These are phyloP conservation scores for Cephalopachus bancanus DNA, from an alignment of 2,797 vertebrate genomes.

Conservation along the genomic window DNA sequence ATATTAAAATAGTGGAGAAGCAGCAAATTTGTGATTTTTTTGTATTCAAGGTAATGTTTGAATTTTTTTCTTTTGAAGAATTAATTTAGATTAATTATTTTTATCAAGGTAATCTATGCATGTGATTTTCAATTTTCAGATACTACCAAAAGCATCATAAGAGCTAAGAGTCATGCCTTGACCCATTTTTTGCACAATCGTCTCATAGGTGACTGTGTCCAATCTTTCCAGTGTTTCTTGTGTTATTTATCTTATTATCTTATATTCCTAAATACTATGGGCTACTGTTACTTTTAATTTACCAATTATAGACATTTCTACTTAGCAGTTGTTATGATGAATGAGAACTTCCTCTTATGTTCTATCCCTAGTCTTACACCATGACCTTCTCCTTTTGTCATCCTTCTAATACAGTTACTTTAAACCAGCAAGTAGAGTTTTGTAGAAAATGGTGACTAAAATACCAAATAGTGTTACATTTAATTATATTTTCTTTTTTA, in stretches of 20 bases:
- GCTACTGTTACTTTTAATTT: neutral
- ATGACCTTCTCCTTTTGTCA: neutral
- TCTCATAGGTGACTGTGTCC: neutral
- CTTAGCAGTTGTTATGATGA: neutral
- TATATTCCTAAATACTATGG: neutral
- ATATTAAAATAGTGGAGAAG: neutral
- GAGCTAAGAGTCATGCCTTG: neutral
- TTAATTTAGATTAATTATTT: neutral
- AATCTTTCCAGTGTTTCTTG: neutral
- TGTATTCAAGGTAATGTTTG: neutral
- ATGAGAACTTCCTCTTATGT: neutral
- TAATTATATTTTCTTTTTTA: neutral
- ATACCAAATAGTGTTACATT: neutral
- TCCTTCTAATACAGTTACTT: neutral
- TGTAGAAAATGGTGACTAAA: neutral
- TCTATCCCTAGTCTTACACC: fast-evolving
- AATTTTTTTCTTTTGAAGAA: neutral
- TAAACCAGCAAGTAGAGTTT: neutral
- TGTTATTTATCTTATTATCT: conserved; percentile 14
- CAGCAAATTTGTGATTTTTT: neutral
- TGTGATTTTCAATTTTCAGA: neutral
- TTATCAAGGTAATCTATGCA: neutral
- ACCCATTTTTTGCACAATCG: neutral
- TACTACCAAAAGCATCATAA: neutral
- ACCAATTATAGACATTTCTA: neutral